Conservation (phyloP, 2,888 invertebrate species). For the Julus scanicus region DNA sequence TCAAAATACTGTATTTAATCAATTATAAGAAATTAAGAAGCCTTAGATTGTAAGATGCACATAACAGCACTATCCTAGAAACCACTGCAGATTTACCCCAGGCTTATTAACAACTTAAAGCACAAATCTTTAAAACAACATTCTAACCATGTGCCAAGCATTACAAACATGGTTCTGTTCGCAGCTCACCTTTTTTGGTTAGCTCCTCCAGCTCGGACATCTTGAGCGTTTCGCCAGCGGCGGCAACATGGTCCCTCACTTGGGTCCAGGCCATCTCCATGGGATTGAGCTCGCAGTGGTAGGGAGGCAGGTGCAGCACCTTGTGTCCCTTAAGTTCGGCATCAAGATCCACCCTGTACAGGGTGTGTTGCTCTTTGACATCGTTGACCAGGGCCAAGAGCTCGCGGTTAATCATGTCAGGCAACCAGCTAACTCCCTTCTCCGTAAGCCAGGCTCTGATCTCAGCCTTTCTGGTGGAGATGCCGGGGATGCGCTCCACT, state of each 20-base stretch:
- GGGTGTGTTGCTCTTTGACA: background rate
- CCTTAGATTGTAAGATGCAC: no score
- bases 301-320: conserved; percentile 48
- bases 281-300: conserved; percentile 43
- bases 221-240: background rate
- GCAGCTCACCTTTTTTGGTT: no score
- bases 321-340: background rate
- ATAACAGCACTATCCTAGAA: no score
- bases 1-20: no score
- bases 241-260: conserved; percentile 4
- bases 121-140: no score
- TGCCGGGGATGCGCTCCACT: conserved; percentile 36
- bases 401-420: conserved; percentile 31
- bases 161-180: no score
- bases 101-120: no score
- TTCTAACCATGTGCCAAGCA: no score
- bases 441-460: background rate
- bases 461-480: conserved; percentile 23
- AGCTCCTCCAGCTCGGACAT: no score
- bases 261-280: conserved; percentile 46
- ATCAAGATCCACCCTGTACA: background rate
- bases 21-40: no score
- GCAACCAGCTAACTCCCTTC: background rate
- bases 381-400: conserved; percentile 23
- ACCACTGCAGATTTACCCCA: no score